A percentile compares a stretch with the other conserved stretches of the same genome.
Evolutionary conservation across 2,113 vertebrate species (phyloP).

Genomic region (Clinocottus analis): DNA sequence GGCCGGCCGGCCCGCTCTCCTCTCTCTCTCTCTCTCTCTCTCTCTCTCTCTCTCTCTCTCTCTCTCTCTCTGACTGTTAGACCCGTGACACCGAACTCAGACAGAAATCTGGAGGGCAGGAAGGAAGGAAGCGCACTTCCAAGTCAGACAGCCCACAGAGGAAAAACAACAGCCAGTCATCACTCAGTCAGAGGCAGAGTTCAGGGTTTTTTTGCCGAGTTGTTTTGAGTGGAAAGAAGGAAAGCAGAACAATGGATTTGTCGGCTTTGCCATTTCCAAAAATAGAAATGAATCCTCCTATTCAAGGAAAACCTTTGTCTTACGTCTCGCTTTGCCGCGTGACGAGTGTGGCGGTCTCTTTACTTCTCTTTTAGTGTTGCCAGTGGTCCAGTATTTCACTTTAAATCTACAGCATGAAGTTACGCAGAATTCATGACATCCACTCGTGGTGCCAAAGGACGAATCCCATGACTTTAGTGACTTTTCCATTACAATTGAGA

Average conservation of each 20-base stretch:
- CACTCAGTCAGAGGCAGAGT: conserved; percentile 46
- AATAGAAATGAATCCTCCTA: background rate
- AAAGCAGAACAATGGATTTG: background rate
- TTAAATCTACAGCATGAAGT: background rate
- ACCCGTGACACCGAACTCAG: conserved; percentile 57
- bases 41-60: no score
- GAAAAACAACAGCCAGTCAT: conserved; percentile 66
- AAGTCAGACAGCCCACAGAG: conserved; percentile 46
- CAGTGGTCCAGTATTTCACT: background rate
- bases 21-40: no score
- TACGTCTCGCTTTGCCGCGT: background rate
- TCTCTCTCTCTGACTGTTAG: conserved; percentile 63
- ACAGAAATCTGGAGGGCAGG: conserved; percentile 57
- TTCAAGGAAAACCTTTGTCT: background rate
- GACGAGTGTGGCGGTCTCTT: no score
- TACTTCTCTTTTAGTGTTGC: background rate
- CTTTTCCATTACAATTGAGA: no score
- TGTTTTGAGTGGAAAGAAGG: conserved; percentile 11
- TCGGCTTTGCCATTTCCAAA: background rate
- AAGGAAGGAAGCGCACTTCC: conserved; percentile 70
- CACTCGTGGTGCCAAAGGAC: background rate
- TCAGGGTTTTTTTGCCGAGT: conserved; percentile 25
- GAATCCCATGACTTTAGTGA: background rate
- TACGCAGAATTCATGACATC: background rate
- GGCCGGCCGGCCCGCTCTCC: conserved; percentile 3